These are phyloP conservation scores for Drosophila multiciliata DNA, from an alignment of 2,888 invertebrate genomes.

Conservation along the genomic window DNA sequence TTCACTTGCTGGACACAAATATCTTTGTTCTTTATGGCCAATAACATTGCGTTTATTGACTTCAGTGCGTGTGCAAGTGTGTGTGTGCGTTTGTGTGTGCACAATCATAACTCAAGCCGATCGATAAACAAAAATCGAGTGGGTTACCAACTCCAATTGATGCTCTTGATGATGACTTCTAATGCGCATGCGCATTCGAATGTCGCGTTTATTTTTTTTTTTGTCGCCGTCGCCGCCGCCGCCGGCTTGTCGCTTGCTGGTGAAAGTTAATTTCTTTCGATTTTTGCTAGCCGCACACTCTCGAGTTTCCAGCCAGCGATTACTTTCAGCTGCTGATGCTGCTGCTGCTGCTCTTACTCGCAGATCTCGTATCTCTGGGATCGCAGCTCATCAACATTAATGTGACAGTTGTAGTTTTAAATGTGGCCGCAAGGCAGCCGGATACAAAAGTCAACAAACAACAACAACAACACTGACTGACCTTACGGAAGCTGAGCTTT, in stretches of 20 bases:
- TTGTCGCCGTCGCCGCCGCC: constrained; percentile 23
- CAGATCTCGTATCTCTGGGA: constrained; percentile 32
- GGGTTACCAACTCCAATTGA: constrained; percentile 29
- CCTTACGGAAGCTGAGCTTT: constrained; percentile 38
- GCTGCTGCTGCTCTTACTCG: constrained; percentile 8
- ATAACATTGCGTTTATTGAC: constrained; percentile 5
- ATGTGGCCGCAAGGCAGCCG: constrained; percentile 46
- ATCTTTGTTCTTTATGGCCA: constrained; percentile 27
- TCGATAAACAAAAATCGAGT: constrained; percentile 1
- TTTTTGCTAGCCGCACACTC: constrained; percentile 67
- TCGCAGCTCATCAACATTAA: constrained; percentile 76
- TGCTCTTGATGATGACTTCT: constrained; percentile 61
- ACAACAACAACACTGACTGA: constrained; percentile 22
- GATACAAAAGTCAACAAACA: constrained; percentile 31
- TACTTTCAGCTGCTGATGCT: constrained; percentile 63
- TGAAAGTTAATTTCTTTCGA: constrained; percentile 71
- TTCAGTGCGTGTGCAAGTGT: background rate
- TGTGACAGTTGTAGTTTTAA: constrained; percentile 73
- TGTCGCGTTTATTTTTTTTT: constrained; percentile 48
- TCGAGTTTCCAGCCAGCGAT: constrained; percentile 69
- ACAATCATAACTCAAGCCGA: constrained; percentile 16
- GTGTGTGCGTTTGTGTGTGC: background rate
- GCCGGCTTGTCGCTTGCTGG: constrained; percentile 52
- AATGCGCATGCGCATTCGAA: constrained; percentile 66
- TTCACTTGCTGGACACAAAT: constrained; percentile 32